Base-by-base conservation (phyloP, 1,140 invertebrate genomes). In the Drosophila pandora region DNA sequence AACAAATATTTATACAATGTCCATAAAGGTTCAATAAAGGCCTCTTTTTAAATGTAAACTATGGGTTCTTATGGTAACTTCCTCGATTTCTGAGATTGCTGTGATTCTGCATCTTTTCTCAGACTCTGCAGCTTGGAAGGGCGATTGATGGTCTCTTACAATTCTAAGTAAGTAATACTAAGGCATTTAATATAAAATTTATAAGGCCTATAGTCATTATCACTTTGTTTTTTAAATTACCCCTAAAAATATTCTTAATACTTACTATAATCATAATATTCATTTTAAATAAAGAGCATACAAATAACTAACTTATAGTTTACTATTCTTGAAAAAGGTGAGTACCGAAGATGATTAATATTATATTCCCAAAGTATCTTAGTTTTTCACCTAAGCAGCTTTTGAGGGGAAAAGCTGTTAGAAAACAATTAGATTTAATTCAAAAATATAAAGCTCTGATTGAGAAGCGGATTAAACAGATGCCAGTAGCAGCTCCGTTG, bases 401-500 rank as follows among this genome's bases (percentile, higher is more conserved):
- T 21, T 17, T 21, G 43, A 47, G 43, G 21, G 43, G 43, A 47
- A 23, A 47, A 47, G 43, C 43, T 43, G 13, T 13, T 43, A 43
- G 41, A 17, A 5, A 43, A 21, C 5, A 43, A 21, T 7, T 21
- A 43, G 41, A 21, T 43, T 41, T 10, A 10, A 34, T 12, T 37
- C n/a, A 10, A 37, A 21, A 1, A 23, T 47, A 47, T 47, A 47
- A 47, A 22, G 13, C 43, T 47, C 1, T 5, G 4, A 7, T 47
- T 22, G 10, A 2, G n/a, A 22, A 3, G 43, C 9, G 17, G 43
- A 47, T 47, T 21, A 22, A 10, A 23, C 43, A 47, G 43, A 22
- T 1, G 43, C 17, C 9, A 23, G 2, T 22, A 47, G 21, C 43
- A 47, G 43, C 10, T 37, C 2, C 9, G 10, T n/a, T n/a, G 34